Conservation (phyloP, 1,140 invertebrate species). For the Heliconius eleuchia region DNA sequence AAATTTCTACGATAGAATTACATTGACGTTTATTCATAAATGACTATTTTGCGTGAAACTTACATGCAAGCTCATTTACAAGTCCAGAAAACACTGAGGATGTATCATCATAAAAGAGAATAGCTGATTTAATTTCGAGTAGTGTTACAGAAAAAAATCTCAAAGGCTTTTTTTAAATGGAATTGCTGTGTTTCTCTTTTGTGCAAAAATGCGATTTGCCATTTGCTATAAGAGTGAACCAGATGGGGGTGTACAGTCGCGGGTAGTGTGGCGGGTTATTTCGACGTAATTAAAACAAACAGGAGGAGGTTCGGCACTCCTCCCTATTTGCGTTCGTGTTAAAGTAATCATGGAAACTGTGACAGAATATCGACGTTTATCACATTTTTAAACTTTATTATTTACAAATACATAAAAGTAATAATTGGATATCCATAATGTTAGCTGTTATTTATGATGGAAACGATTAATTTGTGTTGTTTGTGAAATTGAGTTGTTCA, state of each 20-base stretch:
- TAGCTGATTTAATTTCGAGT: constrained; percentile 7
- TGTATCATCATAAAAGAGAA: constrained; percentile 1
- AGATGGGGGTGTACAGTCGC: constrained; percentile 44
- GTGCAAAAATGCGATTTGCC: constrained; percentile 73
- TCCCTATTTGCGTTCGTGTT: constrained; percentile 78
- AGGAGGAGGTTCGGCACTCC: constrained; percentile 73
- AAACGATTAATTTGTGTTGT: constrained; percentile 27
- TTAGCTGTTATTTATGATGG: neutral
- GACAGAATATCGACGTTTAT: constrained; percentile 53
- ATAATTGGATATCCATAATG: neutral
- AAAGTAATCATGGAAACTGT: constrained; percentile 75
- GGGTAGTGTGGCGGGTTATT: constrained; percentile 65
- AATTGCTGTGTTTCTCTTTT: constrained; percentile 60
- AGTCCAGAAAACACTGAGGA: neutral
- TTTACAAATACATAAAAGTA: neutral
- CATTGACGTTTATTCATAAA: neutral
- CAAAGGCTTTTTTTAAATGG: constrained; percentile 23
- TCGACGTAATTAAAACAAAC: constrained; percentile 80
- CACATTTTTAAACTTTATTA: constrained; percentile 14
- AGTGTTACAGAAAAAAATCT: neutral
- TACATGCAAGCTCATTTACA: neutral
- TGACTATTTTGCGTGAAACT: neutral
- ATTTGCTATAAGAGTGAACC: constrained; percentile 73
- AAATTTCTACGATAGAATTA: neutral
- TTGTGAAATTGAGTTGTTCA: constrained; percentile 30